Evolutionary conservation across 2,113 vertebrate genomes (phyloP).

Genomic region (Istiophorus platypterus): DNA sequence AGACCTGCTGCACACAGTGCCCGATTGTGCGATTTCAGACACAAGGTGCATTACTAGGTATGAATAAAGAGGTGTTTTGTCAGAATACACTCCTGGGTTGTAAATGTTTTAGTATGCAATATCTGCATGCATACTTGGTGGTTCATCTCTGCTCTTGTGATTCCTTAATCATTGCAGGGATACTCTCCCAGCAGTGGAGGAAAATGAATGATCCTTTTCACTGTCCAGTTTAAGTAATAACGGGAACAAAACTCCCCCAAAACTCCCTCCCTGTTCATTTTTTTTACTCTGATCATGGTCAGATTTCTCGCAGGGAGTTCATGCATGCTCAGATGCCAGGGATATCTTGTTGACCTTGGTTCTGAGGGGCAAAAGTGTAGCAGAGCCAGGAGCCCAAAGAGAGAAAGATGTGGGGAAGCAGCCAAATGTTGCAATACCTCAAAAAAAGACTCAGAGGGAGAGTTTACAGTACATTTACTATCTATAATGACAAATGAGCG

Average conservation of each 20-base stretch:
- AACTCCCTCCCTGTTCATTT: conserved; percentile 18
- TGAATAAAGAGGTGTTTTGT: conserved; percentile 49
- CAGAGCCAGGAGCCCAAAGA: conserved; percentile 52
- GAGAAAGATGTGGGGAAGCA: conserved; percentile 40
- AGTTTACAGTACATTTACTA: conserved; percentile 32
- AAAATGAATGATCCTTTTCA: conserved; percentile 26
- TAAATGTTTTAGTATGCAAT: conserved; percentile 25
- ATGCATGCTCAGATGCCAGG: conserved; percentile 26
- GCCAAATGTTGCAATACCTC: conserved; percentile 49
- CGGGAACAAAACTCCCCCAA: conserved; percentile 15
- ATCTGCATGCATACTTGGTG: not conserved
- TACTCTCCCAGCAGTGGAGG: conserved; percentile 1
- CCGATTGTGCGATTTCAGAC: conserved; percentile 51
- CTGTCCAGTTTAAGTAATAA: conserved; percentile 30
- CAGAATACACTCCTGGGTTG: conserved; percentile 19
- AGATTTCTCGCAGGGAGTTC: conserved; percentile 46
- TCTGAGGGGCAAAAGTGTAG: conserved; percentile 54
- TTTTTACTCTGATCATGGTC: conserved; percentile 48
- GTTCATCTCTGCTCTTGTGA: conserved; percentile 1
- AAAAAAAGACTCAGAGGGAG: conserved; percentile 45
- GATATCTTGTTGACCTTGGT: conserved; percentile 73
- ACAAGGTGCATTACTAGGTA: conserved; percentile 33
- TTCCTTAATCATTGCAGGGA: not conserved
- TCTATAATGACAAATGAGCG: conserved; percentile 17
- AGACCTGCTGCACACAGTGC: conserved; percentile 48